phyloP scores from a whole-genome alignment of 2,888 invertebrate species.

The Saturnia japonica region DNA sequence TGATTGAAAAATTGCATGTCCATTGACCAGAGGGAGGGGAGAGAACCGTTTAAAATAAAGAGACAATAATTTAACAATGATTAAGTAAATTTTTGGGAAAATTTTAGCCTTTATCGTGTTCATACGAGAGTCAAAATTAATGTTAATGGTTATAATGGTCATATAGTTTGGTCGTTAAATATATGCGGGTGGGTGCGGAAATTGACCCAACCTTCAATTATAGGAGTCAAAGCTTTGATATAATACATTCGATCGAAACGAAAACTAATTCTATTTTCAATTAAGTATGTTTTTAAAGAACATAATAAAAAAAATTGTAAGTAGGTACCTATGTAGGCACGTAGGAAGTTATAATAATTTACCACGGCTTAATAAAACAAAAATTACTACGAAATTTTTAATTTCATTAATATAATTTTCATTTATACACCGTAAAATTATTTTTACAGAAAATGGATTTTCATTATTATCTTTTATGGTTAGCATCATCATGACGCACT shows the following conservation, averaged over 20 bases:
- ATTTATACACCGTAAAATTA: no score
- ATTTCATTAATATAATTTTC: no score
- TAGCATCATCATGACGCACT: no score
- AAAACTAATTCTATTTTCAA: not conserved
- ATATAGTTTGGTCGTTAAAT: constrained; percentile 29
- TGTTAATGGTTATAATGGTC: constrained; percentile 26
- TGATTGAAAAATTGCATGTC: constrained; percentile 79
- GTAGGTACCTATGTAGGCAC: no score
- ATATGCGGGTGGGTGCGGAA: constrained; percentile 61
- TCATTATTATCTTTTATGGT: no score
- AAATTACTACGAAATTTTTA: no score
- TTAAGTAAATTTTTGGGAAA: constrained; percentile 30
- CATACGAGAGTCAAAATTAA: constrained; percentile 41
- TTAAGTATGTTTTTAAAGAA: not conserved
- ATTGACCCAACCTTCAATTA: constrained; percentile 51
- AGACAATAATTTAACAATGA: constrained; percentile 37
- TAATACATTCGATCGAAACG: not conserved
- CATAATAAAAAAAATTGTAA: no score
- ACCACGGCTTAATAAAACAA: no score
- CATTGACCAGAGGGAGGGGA: constrained; percentile 59
- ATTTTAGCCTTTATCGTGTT: constrained; percentile 38
- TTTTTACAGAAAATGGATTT: no score
- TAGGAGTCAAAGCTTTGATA: constrained; percentile 33
- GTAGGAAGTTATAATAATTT: no score
- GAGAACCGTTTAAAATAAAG: constrained; percentile 27